Evolutionary conservation across 2,113 vertebrate genomes (phyloP), one percentile per base, ranked within the genome.

Genomic region (Mesoclemmys tuberculata): DNA sequence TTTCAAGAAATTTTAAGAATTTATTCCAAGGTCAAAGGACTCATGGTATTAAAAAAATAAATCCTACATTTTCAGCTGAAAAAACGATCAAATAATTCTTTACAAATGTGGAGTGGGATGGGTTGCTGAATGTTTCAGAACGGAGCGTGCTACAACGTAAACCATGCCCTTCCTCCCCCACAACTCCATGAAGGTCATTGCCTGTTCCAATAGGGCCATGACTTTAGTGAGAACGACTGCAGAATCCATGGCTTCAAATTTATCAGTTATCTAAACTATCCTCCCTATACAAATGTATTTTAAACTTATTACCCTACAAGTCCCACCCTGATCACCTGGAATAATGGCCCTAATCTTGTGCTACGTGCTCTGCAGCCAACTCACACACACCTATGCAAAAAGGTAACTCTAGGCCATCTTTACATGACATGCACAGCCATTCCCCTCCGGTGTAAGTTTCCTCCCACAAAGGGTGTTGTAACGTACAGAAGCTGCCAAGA

Each of bases 401-500:
- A 26, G 3, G 35, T 1, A 3, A 31, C 24, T 95, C 83, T 77
- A 64, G 49, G 88, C 41, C 0, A 1, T 79, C 82, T 75, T 21
- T 41, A 27, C 0, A 0, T 74, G 74, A 49, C 21, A 81, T 24
- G 29, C 0, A 0, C 77, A 64, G 51, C 16, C 21, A 56, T 80
- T 48, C 96, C 91, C 77, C 49, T 16, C 0, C 27, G 89, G 89
- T 18, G 68, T 11, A 82, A 80, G 0, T 0, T 0, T 0, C 87
- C 80, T 80, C 58, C 52, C 56, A n/a, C 0, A 0, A 80, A 80
- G 58, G 31, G 77, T 93, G 90, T 92, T 92, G 61, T 52, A 89
- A 92, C 90, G 89, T 94, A 92, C 83, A 95, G 56, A 85, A 94
- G 56, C 80, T 91, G 52, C 84, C 82, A 85, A 93, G 83, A 84